Percentiles rank a stretch among this genome's conserved stretches.
phyloP scores from a whole-genome alignment of 2,888 invertebrate species.

The Julus scandinavius region DNA sequence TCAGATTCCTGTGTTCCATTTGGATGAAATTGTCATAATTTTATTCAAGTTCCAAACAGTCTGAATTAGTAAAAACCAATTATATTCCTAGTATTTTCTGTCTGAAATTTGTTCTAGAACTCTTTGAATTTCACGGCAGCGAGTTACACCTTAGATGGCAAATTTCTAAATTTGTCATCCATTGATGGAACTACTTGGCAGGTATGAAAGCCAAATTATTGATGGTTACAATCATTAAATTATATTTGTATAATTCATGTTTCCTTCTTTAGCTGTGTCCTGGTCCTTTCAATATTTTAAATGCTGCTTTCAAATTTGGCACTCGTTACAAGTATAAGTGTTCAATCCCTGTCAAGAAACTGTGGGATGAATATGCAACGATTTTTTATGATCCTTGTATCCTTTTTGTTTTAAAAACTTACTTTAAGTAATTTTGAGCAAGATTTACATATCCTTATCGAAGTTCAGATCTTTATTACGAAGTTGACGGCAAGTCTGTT shows the following conservation, averaged over 20 bases:
- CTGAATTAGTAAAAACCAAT: no score
- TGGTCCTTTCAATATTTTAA: constrained; percentile 51
- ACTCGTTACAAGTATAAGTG: constrained; percentile 51
- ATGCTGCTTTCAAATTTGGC: constrained; percentile 52
- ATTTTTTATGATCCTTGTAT: constrained; percentile 54
- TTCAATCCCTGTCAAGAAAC: constrained; percentile 40
- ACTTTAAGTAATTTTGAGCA: background rate
- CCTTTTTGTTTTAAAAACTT: constrained; percentile 17
- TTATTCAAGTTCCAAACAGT: background rate
- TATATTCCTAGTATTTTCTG: background rate
- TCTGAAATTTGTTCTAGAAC: background rate
- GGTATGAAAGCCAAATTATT: constrained; percentile 39
- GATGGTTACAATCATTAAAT: background rate
- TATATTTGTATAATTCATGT: background rate
- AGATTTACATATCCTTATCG: background rate
- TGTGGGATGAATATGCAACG: constrained; percentile 47
- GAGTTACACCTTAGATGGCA: constrained; percentile 52
- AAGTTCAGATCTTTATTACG: constrained; percentile 52
- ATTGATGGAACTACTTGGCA: constrained; percentile 50
- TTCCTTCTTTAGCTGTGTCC: constrained; percentile 50
- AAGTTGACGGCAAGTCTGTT: constrained; percentile 19
- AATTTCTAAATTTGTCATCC: constrained; percentile 48
- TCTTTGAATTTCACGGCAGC: constrained; percentile 53
- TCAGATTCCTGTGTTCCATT: background rate
- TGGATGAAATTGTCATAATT: background rate